Base-by-base conservation (phyloP, 1,140 invertebrate genomes). In the Neodiprion pinetum region DNA sequence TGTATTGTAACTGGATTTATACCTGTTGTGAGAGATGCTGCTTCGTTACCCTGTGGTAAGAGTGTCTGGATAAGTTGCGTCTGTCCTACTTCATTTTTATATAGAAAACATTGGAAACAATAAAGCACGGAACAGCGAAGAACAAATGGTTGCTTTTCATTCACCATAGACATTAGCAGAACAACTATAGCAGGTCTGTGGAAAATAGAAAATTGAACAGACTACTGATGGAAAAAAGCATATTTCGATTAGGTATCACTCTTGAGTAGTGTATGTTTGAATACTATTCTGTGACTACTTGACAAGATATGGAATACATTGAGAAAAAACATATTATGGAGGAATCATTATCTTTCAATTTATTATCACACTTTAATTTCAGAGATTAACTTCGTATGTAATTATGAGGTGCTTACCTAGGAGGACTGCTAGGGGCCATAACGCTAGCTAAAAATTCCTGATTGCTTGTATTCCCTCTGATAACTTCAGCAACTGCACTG, bases 111-210 rank as follows among this genome's bases (percentile, higher is more conserved):
- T 89, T 99, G 93, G 85, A 99, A 99, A 85, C 97, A 99, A 85
- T 99, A 99, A 0, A 99, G 91, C 10, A 99, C 97, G 1, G 98
- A 95, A 89, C 96, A 98, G 72, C 98, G 92, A 71, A 99, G 86
- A 9, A 92, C 87, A 84, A 99, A 96, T 12, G 97, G 95, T 86
- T 99, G 98, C 85, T 98, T 99, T 82, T 99, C 98, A 87, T 99
- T 99, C 3, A 99, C 96, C 97, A 99, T 99, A 0, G 97, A 99
- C 95, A 99, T 97, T 11, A 99, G 87, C 9, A 99, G 89, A 66
- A 99, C 95, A 0, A 99, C 95, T 69, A 99, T 94, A 1, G 96
- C 97, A 1, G 98, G 96, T 70, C 94, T 94, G 78, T 50, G 87
- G 86, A 48, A 78, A 80, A 80, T 40, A 40, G 28, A 40, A 40